Conservation (phyloP, 2,888 invertebrate species). For the Eretmocerus hayati region DNA sequence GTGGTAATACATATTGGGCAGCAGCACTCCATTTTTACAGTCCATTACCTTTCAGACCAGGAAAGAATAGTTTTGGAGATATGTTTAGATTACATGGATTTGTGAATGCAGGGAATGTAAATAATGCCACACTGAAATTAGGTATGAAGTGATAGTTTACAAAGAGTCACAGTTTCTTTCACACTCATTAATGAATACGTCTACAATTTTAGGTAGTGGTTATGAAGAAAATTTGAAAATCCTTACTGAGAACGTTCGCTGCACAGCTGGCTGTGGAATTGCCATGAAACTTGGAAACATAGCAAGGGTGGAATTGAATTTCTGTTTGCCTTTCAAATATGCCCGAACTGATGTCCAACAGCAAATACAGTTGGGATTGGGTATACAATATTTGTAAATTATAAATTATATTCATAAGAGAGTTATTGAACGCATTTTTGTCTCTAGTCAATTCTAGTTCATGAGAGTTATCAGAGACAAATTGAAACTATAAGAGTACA, state of each 20-base stretch:
- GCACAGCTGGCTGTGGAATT: constrained; percentile 76
- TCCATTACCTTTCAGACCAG: constrained; percentile 81
- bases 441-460: too few species aligned
- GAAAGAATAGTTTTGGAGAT: constrained; percentile 72
- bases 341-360: constrained; percentile 60
- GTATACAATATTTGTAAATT: constrained; percentile 67
- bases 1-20: constrained; percentile 78
- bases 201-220: constrained; percentile 42
- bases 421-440: too few species aligned
- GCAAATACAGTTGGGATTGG: constrained; percentile 80
- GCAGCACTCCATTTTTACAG: constrained; percentile 80
- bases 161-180: too few species aligned
- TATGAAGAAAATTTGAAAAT: constrained; percentile 43
- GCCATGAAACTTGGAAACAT: constrained; percentile 75
- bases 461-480: too few species aligned
- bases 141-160: constrained; percentile 39
- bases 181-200: neutral
- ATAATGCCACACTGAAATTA: constrained; percentile 49
- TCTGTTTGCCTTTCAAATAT: constrained; percentile 71
- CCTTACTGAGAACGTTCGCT: constrained; percentile 55
- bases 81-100: constrained; percentile 85
- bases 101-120: constrained; percentile 79
- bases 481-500: too few species aligned
- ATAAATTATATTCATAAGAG: too few species aligned
- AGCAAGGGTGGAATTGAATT: constrained; percentile 93